These are phyloP conservation scores for Fragum sueziense DNA, from an alignment of 2,888 invertebrate species.

Conservation along the genomic window DNA sequence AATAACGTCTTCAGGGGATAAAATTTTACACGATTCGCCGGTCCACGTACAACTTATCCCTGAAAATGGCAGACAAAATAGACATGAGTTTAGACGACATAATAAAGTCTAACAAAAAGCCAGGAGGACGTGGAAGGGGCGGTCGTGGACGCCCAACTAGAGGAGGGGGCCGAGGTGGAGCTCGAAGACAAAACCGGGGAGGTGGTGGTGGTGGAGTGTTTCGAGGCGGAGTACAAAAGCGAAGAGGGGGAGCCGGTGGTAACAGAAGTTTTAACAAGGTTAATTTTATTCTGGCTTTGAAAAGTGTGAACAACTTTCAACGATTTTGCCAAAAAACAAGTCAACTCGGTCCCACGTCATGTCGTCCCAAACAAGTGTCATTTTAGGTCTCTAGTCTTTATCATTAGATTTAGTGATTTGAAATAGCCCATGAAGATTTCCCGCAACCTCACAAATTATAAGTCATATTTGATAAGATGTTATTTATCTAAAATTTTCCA, in stretches of 20 bases:
- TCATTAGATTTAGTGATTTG: too few species aligned
- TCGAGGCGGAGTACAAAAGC: slow-evolving; percentile 78
- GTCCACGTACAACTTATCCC: not conserved
- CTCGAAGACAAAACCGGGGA: slow-evolving; percentile 46
- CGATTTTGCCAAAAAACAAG: not conserved
- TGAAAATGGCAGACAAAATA: slow-evolving; percentile 94
- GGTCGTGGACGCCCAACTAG: slow-evolving; percentile 79
- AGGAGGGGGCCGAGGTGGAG: slow-evolving; percentile 65
- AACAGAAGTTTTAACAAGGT: slow-evolving; percentile 54
- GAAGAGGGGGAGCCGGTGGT: slow-evolving; percentile 55
- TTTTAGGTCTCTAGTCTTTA: too few species aligned
- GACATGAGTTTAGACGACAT: slow-evolving; percentile 99
- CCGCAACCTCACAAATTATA: too few species aligned
- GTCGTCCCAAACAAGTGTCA: not conserved
- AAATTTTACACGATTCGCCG: not conserved
- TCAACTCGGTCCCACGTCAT: not conserved
- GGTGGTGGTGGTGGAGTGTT: slow-evolving; percentile 80
- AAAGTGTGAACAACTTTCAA: not conserved
- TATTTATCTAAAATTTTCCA: too few species aligned
- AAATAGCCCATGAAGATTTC: too few species aligned
- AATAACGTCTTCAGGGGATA: slow-evolving; percentile 40
- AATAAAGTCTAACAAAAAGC: slow-evolving; percentile 89
- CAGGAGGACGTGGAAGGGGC: slow-evolving; percentile 82
- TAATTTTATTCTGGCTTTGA: not conserved
- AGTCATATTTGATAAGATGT: too few species aligned